Evolutionary conservation across 2,113 vertebrate genomes (phyloP).

Genomic region (Patagioenas fasciata): DNA sequence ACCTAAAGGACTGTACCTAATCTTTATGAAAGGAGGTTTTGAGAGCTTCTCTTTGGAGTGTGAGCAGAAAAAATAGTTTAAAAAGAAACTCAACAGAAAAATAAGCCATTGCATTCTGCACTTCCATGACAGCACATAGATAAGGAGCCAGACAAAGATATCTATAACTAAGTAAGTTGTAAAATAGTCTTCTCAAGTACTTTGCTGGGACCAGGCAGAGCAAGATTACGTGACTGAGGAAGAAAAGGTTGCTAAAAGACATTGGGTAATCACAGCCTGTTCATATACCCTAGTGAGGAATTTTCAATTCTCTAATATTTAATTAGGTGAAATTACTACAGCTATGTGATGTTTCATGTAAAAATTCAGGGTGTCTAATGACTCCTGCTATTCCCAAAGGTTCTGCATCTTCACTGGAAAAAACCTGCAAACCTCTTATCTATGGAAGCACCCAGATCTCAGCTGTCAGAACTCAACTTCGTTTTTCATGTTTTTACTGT

Average conservation of each 20-base stretch:
- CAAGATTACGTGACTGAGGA: not conserved
- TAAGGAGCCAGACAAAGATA: not conserved
- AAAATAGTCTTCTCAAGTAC: not conserved
- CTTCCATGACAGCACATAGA: not conserved
- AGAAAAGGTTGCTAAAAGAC: not conserved
- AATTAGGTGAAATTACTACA: not conserved
- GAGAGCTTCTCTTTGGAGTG: not conserved
- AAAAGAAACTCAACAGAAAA: not conserved
- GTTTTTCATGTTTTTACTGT: not conserved
- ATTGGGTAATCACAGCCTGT: not conserved
- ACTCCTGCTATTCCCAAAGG: not conserved
- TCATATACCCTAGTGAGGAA: not conserved
- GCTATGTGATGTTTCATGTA: not conserved
- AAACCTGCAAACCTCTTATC: not conserved
- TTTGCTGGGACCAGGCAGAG: not conserved
- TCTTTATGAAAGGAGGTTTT: not conserved
- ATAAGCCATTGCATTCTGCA: not conserved
- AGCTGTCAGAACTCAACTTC: not conserved
- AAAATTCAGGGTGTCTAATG: not conserved
- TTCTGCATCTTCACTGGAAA: not conserved
- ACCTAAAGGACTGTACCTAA: not conserved
- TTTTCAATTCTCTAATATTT: not conserved
- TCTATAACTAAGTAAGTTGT: not conserved
- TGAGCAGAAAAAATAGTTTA: not conserved
- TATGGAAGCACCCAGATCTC: not conserved